These are phyloP conservation scores for Ophion slaviceki DNA, from an alignment of 2,888 invertebrate species.

Conservation along the genomic window DNA sequence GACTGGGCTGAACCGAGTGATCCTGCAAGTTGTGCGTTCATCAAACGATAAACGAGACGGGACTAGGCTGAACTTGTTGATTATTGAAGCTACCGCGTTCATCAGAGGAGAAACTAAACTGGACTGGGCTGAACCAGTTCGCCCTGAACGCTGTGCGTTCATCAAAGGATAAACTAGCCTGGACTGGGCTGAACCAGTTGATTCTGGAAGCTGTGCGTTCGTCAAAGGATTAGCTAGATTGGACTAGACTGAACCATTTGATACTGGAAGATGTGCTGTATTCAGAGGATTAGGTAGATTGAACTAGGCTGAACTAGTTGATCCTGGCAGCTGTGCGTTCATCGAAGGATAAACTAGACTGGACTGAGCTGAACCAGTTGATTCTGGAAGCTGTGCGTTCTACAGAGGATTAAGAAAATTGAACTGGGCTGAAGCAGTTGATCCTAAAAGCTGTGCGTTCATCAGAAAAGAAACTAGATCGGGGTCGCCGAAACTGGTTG, in stretches of 20 bases:
- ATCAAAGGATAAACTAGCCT: not conserved
- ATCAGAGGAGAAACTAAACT: no score
- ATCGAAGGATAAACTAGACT: not conserved
- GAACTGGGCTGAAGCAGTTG: not conserved
- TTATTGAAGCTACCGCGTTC: not conserved
- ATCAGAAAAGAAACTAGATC: no score
- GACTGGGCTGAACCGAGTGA: not conserved
- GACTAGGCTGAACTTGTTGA: not conserved
- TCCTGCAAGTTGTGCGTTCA: not conserved
- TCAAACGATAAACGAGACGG: not conserved
- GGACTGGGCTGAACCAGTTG: not conserved
- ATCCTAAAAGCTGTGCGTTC: not conserved
- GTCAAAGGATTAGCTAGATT: not conserved
- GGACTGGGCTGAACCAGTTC: not conserved
- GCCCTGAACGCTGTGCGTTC: not conserved
- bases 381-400: not conserved
- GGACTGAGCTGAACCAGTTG: not conserved
- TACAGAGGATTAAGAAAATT: not conserved
- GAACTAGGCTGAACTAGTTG: not conserved
- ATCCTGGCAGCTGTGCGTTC: not conserved
- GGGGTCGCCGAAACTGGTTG: no score
- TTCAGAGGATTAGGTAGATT: not conserved
- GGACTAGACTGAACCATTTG: not conserved
- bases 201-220: not conserved
- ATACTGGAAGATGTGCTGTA: not conserved